These are phyloP conservation scores for Dolichopus griseipennis DNA, from an alignment of 2,888 invertebrate genomes.

Conservation along the genomic window DNA sequence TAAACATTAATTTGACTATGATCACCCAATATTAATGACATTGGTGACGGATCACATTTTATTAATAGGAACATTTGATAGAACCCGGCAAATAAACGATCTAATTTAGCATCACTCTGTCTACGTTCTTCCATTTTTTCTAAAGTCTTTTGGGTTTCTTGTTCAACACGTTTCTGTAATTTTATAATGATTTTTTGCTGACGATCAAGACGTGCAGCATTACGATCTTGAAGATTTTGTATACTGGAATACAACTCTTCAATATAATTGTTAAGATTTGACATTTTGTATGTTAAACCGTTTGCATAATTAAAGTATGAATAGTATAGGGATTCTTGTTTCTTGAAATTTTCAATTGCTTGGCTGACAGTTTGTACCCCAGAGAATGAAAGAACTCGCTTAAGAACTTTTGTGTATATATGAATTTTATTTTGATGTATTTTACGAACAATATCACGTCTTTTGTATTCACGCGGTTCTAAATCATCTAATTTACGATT, in stretches of 20 bases:
- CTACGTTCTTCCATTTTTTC: constrained; percentile 23
- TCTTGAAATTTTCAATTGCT: constrained; percentile 38
- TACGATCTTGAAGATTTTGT: constrained; percentile 28
- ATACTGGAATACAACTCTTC: constrained; percentile 37
- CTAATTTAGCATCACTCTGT: constrained; percentile 29
- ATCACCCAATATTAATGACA: constrained; percentile 48
- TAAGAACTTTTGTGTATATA: constrained; percentile 35
- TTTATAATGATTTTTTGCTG: constrained; percentile 30
- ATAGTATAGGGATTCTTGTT: constrained; percentile 40
- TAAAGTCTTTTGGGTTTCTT: constrained; percentile 28
- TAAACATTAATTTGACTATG: constrained; percentile 50
- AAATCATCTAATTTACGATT: constrained; percentile 31
- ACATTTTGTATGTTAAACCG: constrained; percentile 39
- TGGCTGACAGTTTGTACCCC: constrained; percentile 28
- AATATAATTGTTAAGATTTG: constrained; percentile 34
- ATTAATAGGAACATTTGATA: constrained; percentile 40
- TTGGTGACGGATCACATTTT: constrained; percentile 46
- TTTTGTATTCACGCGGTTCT: constrained; percentile 36
- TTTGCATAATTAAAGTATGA: constrained; percentile 42
- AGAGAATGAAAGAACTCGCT: constrained; percentile 22
- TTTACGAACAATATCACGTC: constrained; percentile 34
- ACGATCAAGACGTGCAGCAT: constrained; percentile 27
- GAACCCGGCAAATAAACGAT: constrained; percentile 31
- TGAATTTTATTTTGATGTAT: constrained; percentile 34
- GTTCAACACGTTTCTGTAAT: constrained; percentile 25